Evolutionary conservation across 2,888 invertebrate genomes (phyloP), one percentile per base, ranked within the genome.

Genomic region (Torymus tubicola): DNA sequence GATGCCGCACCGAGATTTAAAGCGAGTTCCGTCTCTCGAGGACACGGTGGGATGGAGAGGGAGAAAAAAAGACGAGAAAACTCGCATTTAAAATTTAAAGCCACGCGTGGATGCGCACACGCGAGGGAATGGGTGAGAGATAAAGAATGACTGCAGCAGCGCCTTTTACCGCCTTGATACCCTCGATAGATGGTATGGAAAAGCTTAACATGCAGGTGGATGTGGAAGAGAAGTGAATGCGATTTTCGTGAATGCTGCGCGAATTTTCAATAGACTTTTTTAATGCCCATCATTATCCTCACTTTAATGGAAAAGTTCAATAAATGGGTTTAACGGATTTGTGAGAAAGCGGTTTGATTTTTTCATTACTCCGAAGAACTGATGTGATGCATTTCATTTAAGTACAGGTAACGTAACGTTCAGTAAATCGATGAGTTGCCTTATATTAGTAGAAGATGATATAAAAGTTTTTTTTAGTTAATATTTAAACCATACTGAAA

Each of bases 41-140:
- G 18, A 53, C n/a, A 16, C 50, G 69, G 24, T 69, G 31, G 10
- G 42, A 57, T 24, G 24, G 57, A 53, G 16, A 67, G 4, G 14
- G 10, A 65, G 16, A 65, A 18, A 65, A 11, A 12, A 3, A 64
- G n/a, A 18, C 4, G 8, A 21, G 64, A n/a, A 4, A 12, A 31
- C n/a, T 31, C 11, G 8, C 55, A n/a, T 53, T 63, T 72, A 53
- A 72, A 70, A 70, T 70, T 70, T 70, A 70, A 70, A 70, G 70
- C 58, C 31, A 31, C 31, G 31, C 31, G 31, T 31, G 31, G 31
- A 31, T 31, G 31, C 31, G 31, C 31, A 31, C 31, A 31, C 31
- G 8, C 31, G 31, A 31, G 31, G 31, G 31, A 31, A 31, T 31
- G 31, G 31, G 31, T 5, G 31, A 31, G 31, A 31, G 31, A 31